Percentiles rank a stretch among this genome's conserved stretches.
phyloP scores from a whole-genome alignment of 2,797 vertebrate species.

The Esox masquinongy region DNA sequence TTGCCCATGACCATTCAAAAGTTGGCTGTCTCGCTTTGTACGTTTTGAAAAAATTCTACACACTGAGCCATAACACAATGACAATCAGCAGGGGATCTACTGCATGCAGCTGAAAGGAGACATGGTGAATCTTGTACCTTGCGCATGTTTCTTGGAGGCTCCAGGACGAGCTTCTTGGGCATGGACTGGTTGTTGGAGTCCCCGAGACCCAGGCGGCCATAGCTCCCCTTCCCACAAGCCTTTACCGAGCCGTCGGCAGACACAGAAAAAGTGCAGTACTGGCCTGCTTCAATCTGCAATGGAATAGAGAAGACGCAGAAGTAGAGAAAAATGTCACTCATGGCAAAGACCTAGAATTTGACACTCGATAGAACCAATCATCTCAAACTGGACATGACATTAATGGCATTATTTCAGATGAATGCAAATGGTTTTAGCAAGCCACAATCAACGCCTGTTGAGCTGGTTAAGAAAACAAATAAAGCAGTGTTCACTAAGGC shows the following conservation, averaged over 20 bases:
- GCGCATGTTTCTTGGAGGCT: conserved; percentile 58
- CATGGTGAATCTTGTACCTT: conserved; percentile 24
- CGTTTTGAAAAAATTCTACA: background rate
- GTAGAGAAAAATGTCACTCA: conserved; percentile 9
- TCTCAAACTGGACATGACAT: conserved; percentile 5
- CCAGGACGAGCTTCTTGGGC: conserved; percentile 66
- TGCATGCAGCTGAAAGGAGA: background rate
- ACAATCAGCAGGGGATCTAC: background rate
- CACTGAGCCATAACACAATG: background rate
- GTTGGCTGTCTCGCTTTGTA: background rate
- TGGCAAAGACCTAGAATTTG: too few relatives aligned
- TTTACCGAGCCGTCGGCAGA: conserved; percentile 63
- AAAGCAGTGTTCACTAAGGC: background rate
- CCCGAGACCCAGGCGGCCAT: conserved; percentile 65
- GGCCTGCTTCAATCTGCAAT: conserved; percentile 64
- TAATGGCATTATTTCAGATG: background rate
- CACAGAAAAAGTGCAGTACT: conserved; percentile 68
- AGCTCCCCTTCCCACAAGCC: conserved; percentile 70
- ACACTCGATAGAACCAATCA: conserved; percentile 18
- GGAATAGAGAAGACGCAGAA: background rate
- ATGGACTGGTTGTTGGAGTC: conserved; percentile 70
- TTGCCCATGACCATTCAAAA: background rate
- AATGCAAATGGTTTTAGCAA: background rate
- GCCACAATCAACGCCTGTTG: background rate
- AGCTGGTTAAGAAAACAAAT: background rate